Percentiles rank a stretch among this genome's conserved stretches.
Conservation (phyloP, 2,113 vertebrate genomes). For the Dipodomys merriami region DNA sequence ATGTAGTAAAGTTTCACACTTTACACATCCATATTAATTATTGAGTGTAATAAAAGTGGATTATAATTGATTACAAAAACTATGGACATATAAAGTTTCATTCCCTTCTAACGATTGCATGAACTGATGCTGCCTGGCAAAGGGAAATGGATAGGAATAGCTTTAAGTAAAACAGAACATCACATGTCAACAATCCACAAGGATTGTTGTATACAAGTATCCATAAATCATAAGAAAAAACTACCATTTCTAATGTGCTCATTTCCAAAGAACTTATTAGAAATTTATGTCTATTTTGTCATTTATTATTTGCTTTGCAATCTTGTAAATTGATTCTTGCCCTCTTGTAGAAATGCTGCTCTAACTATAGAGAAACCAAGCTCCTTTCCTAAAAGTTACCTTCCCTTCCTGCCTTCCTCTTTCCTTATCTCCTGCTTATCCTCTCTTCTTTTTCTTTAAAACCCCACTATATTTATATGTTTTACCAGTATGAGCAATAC, state of each 20-base stretch:
- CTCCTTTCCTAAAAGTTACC: background rate
- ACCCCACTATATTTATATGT: background rate
- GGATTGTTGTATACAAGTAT: background rate
- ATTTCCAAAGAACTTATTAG: background rate
- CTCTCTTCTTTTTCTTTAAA: background rate
- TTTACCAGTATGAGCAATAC: background rate
- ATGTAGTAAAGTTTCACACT: background rate
- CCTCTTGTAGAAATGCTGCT: background rate
- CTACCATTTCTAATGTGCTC: background rate
- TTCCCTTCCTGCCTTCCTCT: background rate
- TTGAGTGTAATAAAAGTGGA: conserved; percentile 13
- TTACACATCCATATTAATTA: conserved; percentile 38
- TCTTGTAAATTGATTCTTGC: background rate
- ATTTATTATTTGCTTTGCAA: background rate
- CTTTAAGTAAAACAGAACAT: background rate
- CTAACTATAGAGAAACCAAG: background rate
- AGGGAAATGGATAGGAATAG: conserved; percentile 2
- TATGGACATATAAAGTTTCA: conserved; percentile 55
- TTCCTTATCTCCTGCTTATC: background rate
- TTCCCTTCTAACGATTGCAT: conserved; percentile 29
- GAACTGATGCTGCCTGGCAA: background rate
- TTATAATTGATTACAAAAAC: conserved; percentile 40
- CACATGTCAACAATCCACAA: background rate
- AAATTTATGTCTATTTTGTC: background rate
- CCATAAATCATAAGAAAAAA: background rate